Base-by-base conservation (phyloP, 2,797 vertebrate genomes). In the Leptodactylus fallax region DNA sequence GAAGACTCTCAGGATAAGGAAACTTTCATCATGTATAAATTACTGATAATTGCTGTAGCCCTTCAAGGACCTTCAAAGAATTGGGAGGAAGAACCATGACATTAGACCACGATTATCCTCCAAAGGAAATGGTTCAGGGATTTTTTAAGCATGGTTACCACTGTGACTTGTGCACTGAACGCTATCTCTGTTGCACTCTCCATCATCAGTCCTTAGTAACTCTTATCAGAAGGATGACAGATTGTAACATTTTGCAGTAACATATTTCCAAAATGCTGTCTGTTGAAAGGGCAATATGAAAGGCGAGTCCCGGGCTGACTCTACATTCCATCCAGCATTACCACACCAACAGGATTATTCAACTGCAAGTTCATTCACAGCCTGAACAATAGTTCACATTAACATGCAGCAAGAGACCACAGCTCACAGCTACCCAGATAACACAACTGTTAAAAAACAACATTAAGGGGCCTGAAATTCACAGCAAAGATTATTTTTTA, bases 1-100 rank as follows among this genome's bases (percentile, higher is more conserved):
- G 90, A 95, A 97, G 91, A 92, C 93, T 92, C 80, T 90, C 90
- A 95, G 93, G 94, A 95, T 94, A 93, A 93, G 89, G 36, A 12
- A 51, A 93, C 96, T 98, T 96, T 99, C 97, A 97, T 95, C 97
- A 11, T 91, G 91, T 87, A 90, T 92, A 94, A 97, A 96, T 95
- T 93, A 95, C 93, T 91, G 89, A 92, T 95, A 94, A 96, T 96
- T 96, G 96, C 94, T 93, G 93, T 91, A 89, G 92, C 87, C 93
- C 94, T 95, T 96, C 94, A 93, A 90, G 95, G 94, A 93, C 94
- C 97, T 97, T 97, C 96, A 97, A 97, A 97, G 95, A 53, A 19
- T 23, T 19, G 0, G 91, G 60, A 67, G 89, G 90, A 92, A 87
- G 91, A 92, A 90, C 87, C 21, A 90, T 69, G 91, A 69, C 90